These are phyloP conservation scores for Myxocyprinus asiaticus DNA, from an alignment of 2,113 vertebrate species.

Conservation along the genomic window DNA sequence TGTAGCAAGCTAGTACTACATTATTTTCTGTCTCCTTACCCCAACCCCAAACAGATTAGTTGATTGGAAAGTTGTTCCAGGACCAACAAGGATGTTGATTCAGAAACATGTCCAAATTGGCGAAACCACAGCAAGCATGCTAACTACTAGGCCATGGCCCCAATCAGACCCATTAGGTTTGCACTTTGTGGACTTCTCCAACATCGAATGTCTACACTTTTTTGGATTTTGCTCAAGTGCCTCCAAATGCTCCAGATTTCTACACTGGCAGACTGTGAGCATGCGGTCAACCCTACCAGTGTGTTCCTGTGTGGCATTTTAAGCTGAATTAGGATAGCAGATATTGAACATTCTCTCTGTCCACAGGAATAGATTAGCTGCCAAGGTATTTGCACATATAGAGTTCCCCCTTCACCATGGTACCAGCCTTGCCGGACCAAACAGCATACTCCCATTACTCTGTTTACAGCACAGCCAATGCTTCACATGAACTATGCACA, in stretches of 20 bases:
- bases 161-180: neutral
- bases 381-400: conserved; percentile 47
- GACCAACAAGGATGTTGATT: no score
- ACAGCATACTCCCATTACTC: conserved; percentile 44
- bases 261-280: neutral
- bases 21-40: no score
- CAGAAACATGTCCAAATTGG: no score
- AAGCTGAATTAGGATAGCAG: conserved; percentile 22
- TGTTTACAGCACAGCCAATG: conserved; percentile 20
- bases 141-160: neutral
- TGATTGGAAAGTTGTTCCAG: no score
- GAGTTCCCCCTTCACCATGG: conserved; percentile 38
- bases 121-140: no score
- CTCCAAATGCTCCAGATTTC: neutral
- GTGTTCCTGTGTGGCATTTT: conserved; percentile 28
- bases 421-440: conserved; percentile 43
- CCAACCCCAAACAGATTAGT: no score
- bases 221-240: no score
- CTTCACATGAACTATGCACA: neutral
- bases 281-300: neutral
- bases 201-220: neutral
- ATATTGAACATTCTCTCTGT: conserved; percentile 16
- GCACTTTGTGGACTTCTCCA: neutral
- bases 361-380: conserved; percentile 47
- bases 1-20: no score